Conservation (phyloP, 2,888 invertebrate species). For the Callyntrura sp. region DNA sequence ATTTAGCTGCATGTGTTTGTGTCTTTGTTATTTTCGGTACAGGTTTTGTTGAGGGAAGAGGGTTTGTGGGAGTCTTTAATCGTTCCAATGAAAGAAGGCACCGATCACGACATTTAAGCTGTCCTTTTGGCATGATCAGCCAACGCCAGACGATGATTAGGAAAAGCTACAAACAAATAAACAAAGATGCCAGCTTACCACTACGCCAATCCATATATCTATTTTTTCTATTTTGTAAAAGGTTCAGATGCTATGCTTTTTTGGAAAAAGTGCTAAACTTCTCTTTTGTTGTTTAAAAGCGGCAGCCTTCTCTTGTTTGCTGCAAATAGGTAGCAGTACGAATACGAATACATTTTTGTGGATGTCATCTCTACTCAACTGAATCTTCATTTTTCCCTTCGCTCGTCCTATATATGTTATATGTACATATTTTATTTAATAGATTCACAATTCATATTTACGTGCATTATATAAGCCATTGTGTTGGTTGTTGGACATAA, state of each 20-base stretch:
- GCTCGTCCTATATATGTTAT: not conserved
- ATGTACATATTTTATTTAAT: constrained; percentile 11
- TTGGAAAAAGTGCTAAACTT: constrained; percentile 55
- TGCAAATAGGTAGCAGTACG: not conserved
- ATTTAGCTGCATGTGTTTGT: not conserved
- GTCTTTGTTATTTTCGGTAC: not conserved
- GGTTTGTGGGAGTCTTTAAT: constrained; percentile 13
- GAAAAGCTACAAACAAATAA: constrained; percentile 31
- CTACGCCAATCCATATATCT: not conserved
- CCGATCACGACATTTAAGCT: constrained; percentile 22
- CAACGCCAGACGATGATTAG: constrained; percentile 33
- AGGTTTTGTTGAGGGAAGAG: not conserved
- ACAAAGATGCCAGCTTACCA: not conserved
- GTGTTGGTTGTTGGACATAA: constrained; percentile 54
- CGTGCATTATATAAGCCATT: constrained; percentile 20
- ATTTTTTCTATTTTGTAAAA: constrained; percentile 39
- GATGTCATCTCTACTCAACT: constrained; percentile 25
- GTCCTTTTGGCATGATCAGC: not conserved
- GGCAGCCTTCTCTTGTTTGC: not conserved
- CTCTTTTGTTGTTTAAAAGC: constrained; percentile 18
- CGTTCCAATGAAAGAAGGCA: constrained; percentile 10
- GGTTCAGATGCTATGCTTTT: constrained; percentile 54
- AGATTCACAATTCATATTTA: constrained; percentile 24
- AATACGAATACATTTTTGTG: not conserved
- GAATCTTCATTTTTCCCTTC: constrained; percentile 19